Base-by-base conservation (phyloP, 1,140 invertebrate species). In the Steinernema feltiae region DNA sequence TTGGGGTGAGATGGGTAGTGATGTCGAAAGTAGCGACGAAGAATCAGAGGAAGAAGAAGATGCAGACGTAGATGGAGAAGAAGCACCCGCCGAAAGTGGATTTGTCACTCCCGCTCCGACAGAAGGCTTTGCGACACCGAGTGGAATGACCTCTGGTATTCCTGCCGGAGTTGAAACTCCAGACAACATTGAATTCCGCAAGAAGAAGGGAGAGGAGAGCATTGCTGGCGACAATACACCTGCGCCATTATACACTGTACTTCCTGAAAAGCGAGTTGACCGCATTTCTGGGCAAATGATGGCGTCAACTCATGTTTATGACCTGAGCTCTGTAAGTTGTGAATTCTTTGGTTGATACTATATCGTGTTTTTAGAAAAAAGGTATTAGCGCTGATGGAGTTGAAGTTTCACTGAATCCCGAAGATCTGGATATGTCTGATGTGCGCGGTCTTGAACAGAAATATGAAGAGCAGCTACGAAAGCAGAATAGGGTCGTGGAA, bases 111-210 rank as follows among this genome's bases (percentile, higher is more conserved):
- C 83, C 21, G 80, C 81, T 27, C 53, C 78, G 12, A 80, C 81
- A 0, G 83, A 83, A 71, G 83, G 83, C 69, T 88, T 98, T 41
- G 92, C 93, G 0, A 99, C 96, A 29, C 97, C 97, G 0, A 94
- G 94, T 80, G 97, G 97, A 31, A 91, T 98, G 73, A 92, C 93
- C 31, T 96, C 94, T 53, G 81, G 80, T 73, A 92, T 98, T 72
- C 53, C 53, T 17, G 94, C 95, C 24, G 97, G 97, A 71, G 90
- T 98, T 83, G 96, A 99, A 88, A 99, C 96, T 0, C 97, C 97
- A 0, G 96, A 98, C 85, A 94, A 94, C 70, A 98, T 99, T 86
- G 97, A 99, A 87, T 88, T 99, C 41, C 89, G 97, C 71, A 99
- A 99, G 88, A 93, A 93, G 87, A 94, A 96, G 83, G 94, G 97